Evolutionary conservation across 1,140 invertebrate species (phyloP).

Genomic region (Zophobas atratus): DNA sequence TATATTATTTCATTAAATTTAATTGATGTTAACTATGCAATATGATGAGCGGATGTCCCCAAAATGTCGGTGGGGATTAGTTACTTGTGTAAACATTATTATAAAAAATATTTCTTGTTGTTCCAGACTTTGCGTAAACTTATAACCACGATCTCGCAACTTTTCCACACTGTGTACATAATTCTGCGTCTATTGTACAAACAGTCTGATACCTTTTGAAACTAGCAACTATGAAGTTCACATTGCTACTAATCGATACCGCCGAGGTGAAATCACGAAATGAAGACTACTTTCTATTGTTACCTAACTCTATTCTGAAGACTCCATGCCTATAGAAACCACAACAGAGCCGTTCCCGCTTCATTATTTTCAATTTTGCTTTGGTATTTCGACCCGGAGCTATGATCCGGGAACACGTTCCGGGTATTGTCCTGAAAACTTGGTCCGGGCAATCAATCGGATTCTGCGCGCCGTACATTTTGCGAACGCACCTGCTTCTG

Average conservation of each 20-base stretch:
- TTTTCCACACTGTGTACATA: too few species aligned
- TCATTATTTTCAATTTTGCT: slow-evolving; percentile 38
- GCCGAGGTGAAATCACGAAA: neutral
- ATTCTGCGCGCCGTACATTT: slow-evolving; percentile 27
- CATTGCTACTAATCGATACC: slow-evolving; percentile 1
- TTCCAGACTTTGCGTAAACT: too few species aligned
- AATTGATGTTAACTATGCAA: too few species aligned
- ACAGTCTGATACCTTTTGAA: too few species aligned
- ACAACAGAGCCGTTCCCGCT: slow-evolving; percentile 25
- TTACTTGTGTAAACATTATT: too few species aligned
- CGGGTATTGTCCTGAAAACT: slow-evolving; percentile 27
- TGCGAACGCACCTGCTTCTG: slow-evolving; percentile 33
- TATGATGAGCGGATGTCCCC: too few species aligned
- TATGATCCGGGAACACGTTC: slow-evolving; percentile 35
- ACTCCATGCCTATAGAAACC: slow-evolving; percentile 8
- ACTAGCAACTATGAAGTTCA: neutral
- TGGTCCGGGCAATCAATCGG: slow-evolving; percentile 40
- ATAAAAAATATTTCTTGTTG: too few species aligned
- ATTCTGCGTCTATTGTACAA: too few species aligned
- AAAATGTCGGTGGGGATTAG: too few species aligned
- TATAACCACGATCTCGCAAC: too few species aligned
- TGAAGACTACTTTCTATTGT: slow-evolving; percentile 9
- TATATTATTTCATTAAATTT: too few species aligned
- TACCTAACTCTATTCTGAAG: slow-evolving; percentile 8
- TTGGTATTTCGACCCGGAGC: slow-evolving; percentile 30